Conservation (phyloP, 2,888 invertebrate genomes). For the Julus scandinavius region DNA sequence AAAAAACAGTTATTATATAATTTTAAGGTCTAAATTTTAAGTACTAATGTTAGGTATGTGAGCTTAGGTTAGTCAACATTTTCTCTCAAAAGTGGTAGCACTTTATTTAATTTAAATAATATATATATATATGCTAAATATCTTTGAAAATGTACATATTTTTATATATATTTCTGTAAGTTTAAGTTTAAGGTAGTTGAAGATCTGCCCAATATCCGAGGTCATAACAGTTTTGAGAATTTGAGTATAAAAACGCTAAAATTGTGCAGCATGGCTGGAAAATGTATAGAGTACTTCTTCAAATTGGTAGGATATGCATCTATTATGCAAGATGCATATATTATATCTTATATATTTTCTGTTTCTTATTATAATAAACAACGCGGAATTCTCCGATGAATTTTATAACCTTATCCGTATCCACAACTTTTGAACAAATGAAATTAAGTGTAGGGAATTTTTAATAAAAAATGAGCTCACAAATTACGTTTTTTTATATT, state of each 20-base stretch:
- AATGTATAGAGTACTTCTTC: neutral
- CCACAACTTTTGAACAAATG: neutral
- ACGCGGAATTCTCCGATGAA: neutral
- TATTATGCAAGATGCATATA: neutral
- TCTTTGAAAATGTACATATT: too few relatives aligned
- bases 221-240: neutral
- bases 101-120: too few relatives aligned
- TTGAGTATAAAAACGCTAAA: neutral
- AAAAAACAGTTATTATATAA: too few relatives aligned
- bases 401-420: neutral
- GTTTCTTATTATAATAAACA: neutral
- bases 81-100: too few relatives aligned
- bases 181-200: neutral
- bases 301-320: neutral
- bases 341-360: neutral
- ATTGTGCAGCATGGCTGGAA: neutral
- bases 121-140: too few relatives aligned
- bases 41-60: too few relatives aligned
- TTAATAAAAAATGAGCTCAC: neutral
- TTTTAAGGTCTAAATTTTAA: too few relatives aligned
- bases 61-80: too few relatives aligned
- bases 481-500: neutral
- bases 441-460: neutral
- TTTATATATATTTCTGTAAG: too few relatives aligned
- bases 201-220: neutral